Base-by-base conservation (phyloP, 2,797 vertebrate species). In the Peromyscus nudipes region DNA sequence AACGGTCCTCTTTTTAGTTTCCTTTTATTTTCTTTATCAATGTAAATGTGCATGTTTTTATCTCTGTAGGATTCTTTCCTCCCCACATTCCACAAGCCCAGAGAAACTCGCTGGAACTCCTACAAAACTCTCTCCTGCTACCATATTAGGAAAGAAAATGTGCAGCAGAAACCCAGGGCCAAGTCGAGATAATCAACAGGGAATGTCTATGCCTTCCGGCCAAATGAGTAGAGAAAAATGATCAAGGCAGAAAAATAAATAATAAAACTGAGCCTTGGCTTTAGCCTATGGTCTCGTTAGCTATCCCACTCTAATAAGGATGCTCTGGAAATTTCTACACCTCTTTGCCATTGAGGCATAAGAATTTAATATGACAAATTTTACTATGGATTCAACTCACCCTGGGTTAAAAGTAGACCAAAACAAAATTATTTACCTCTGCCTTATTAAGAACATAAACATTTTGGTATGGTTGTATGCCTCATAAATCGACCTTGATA, bases 81-180 rank as follows among this genome's bases (percentile, higher is more conserved):
- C 2, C 37, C 96, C 95, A 93, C 98, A 98, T 99, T 99, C 98
- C 98, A 98, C 97, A 95, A 96, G 97, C 98, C 92, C 98, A 98
- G 98, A 98, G 98, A 97, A 98, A 98, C 97, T 94, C 10, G 80
- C 96, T 98, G 98, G 98, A 99, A 98, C 97, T 93, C 95, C 87
- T 91, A 98, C 98, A 98, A 97, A 98, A 98, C 96, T 91, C 97
- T 98, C 98, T 96, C 77, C 76, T 0, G 23, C 96, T 98, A 97
- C 99, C 98, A 98, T 99, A 99, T 99, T 99, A 99, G 99, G 99
- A 98, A 98, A 98, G 97, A 98, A 98, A 98, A 92, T 1, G 93
- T 98, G 97, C 27, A 98, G 98, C 96, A 96, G 97, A 98, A 98
- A 96, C 92, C 95, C 82, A 96, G 37, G 96, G 98, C 98, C 97